These are phyloP conservation scores for Aptenodytes patagonicus DNA, from an alignment of 2,113 vertebrate genomes.

Conservation along the genomic window DNA sequence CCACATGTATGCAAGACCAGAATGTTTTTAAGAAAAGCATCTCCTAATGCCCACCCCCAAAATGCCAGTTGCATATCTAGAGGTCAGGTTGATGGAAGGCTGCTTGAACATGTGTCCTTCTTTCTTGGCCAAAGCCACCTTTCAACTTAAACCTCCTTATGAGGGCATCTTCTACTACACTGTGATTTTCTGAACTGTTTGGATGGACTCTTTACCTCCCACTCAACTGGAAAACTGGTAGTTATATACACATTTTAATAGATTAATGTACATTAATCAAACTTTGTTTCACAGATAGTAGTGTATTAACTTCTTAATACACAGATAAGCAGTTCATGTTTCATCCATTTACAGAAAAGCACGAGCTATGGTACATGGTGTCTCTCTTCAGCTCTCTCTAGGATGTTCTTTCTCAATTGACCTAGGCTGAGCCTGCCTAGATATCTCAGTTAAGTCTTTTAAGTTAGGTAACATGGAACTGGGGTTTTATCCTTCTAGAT, in stretches of 20 bases:
- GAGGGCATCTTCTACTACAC: neutral
- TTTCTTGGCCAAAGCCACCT: neutral
- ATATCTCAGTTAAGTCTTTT: neutral
- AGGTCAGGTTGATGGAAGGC: neutral
- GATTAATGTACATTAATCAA: neutral
- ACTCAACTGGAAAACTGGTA: neutral
- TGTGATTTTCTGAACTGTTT: neutral
- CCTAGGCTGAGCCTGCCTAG: neutral
- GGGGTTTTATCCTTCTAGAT: neutral
- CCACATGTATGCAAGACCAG: neutral
- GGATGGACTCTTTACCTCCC: neutral
- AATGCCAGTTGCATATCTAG: neutral
- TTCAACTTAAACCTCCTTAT: neutral
- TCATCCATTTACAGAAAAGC: neutral
- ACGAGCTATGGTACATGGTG: neutral
- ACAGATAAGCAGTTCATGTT: neutral
- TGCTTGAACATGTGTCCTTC: neutral
- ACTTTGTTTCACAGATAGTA: neutral
- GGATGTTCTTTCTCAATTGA: neutral
- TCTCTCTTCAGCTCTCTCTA: neutral
- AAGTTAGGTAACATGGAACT: neutral
- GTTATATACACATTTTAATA: neutral
- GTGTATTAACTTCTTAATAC: neutral
- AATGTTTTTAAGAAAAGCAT: neutral
- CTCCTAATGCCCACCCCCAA: neutral